Base-by-base conservation (phyloP, 2,113 vertebrate species). In the Micromys minutus region DNA sequence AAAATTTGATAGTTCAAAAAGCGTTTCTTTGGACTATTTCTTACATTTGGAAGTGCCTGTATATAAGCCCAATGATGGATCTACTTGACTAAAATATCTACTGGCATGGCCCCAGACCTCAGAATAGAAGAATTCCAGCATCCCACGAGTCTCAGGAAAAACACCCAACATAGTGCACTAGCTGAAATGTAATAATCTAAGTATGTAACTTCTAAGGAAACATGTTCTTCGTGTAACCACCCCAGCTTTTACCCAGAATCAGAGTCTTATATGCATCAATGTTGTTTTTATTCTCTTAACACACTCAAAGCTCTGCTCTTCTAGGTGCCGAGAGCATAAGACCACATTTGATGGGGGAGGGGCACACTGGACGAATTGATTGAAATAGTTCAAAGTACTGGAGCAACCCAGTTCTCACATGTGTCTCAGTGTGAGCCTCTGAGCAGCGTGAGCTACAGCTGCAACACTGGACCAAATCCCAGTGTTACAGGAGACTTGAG, bases 91-190 rank as follows among this genome's bases (percentile, higher is more conserved):
- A 94, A 97, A 97, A 96, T 55, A 90, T 95, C 90, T 97, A 96
- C 93, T 97, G 98, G 97, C 97, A 97, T 97, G 96, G 97, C 94
- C 95, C 72, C 90, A 97, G 71, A 79, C 87, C 96, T 97, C 45
- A 87, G 94, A 97, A 91, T 89, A 93, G 93, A 94, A 77, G 52
- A 42, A 79, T 89, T n/a, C 93, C 94, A 92, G 71, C 24, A 50
- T 45, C 80, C 47, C 88, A 47, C 83, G 95, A 96, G 77, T 93
- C 93, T 89, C 90, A 81, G 94, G 95, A 63, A 97, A 97, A 86
- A 96, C 90, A 96, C 90, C 93, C 83, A 96, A 90, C 89, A 97
- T 8, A 96, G 29, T 96, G 96, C 96, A 97, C 86, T 95, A 69
- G 80, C 94, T 94, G 69, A 97, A 98, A 10, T 45, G 67, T 67